Percentiles rank a stretch among this genome's conserved stretches.
phyloP scores from a whole-genome alignment of 2,113 vertebrate species.

The Cebidichthys violaceus region DNA sequence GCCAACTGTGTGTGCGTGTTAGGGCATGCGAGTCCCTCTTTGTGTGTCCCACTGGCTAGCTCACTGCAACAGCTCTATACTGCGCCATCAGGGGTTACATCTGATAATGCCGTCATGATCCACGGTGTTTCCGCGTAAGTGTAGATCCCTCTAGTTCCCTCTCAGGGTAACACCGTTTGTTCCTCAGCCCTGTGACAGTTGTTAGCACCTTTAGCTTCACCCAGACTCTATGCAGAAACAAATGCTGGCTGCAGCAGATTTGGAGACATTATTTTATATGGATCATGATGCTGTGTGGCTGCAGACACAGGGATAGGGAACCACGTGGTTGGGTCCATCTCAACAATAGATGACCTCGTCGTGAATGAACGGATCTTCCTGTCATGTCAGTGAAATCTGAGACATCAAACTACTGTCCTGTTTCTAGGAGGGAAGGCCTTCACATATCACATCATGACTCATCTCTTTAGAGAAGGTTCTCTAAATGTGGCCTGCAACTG shows the following conservation, averaged over 20 bases:
- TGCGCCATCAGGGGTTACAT: too few relatives aligned
- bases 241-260: neutral
- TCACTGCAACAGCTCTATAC: too few relatives aligned
- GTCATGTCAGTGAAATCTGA: neutral
- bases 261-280: neutral
- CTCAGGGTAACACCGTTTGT: too few relatives aligned
- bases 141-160: neutral
- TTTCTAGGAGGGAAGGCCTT: neutral
- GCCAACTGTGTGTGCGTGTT: too few relatives aligned
- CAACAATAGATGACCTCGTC: neutral
- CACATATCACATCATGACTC: neutral
- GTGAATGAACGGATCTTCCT: neutral
- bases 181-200: too few relatives aligned
- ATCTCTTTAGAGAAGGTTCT: neutral
- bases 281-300: neutral
- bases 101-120: too few relatives aligned
- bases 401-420: neutral
- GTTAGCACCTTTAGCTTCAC: neutral
- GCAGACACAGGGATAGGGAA: neutral
- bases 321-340: neutral
- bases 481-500: neutral
- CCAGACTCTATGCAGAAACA: neutral
- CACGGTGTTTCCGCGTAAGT: neutral
- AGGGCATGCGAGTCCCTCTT: too few relatives aligned
- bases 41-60: too few relatives aligned